These are phyloP conservation scores for Timema podura DNA, from an alignment of 2,888 invertebrate species.

Conservation along the genomic window DNA sequence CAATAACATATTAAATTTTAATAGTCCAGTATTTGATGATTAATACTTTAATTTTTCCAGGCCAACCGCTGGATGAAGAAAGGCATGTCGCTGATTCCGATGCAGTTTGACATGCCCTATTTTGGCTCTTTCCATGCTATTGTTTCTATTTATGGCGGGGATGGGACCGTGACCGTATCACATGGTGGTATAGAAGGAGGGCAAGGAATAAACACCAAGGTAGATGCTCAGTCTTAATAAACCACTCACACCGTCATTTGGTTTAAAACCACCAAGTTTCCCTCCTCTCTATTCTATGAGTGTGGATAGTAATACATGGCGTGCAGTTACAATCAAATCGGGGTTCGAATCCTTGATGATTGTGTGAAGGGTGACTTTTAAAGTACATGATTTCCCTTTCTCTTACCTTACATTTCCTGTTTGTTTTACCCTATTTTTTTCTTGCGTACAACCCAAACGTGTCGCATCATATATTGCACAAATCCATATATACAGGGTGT, in stretches of 20 bases:
- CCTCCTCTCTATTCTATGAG: not conserved
- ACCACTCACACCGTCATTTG: no score
- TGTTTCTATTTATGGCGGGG: conserved; percentile 65
- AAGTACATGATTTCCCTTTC: no score
- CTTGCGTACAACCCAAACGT: no score
- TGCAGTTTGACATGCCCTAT: conserved; percentile 59
- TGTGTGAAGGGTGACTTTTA: no score
- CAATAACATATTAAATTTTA: not conserved
- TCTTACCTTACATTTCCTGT: no score
- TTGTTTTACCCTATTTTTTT: no score
- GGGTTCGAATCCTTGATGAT: no score
- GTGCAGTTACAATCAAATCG: no score
- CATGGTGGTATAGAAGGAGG: conserved; percentile 76
- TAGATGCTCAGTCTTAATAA: conserved; percentile 37
- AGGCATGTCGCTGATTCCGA: conserved; percentile 62
- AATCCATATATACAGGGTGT: no score
- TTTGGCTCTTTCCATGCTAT: conserved; percentile 54
- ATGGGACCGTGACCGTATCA: conserved; percentile 65
- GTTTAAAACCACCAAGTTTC: no score
- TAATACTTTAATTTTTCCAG: conserved; percentile 32
- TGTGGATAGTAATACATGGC: no score
- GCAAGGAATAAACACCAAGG: conserved; percentile 79
- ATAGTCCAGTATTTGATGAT: not conserved
- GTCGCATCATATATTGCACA: no score
- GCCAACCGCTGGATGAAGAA: conserved; percentile 47